Evolutionary conservation across 2,113 vertebrate species (phyloP), one percentile per base, ranked within the genome.

Genomic region (Festucalex cinctus): DNA sequence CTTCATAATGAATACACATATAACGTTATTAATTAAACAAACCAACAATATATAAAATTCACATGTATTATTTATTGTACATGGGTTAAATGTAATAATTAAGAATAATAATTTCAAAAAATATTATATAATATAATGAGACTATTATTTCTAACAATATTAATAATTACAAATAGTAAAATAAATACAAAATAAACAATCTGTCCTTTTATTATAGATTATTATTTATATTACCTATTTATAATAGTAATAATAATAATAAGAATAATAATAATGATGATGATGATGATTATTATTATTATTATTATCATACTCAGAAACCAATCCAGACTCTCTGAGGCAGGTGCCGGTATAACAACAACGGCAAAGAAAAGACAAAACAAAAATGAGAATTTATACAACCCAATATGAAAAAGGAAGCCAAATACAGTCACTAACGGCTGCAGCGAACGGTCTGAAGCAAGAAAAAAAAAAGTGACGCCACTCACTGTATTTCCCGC

Each of bases 401-500:
- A 64, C 71, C 0, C 58, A 49, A 48, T 6, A n/a, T 17, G 22
- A 43, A 0, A 58, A 51, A 26, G 26, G 24, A 16, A 26, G 24
- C 22, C 3, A 9, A 24, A 69, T 20, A 2, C 5, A 59, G 57
- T 20, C 46, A 46, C 20, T 56, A 65, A 65, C 46, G 8, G 22
- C 22, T 7, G 22, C 43, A 46, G 43, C 16, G 43, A 14, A 3
- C 43, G 16, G 32, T 57, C 16, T 14, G 7, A 44, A 6, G 44
- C 17, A 13, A 16, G 59, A 74, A 16, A 73, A 35, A 37, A 9
- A 32, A 44, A 43, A 56, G 60, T 76, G 78, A 79, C 77, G 75
- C 74, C 53, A 80, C 77, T 79, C 61, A 51, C 70, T 32, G 48
- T 63, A 75, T 78, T 91, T 91, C 89, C 90, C 86, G 90, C 89